phyloP scores from a whole-genome alignment of 2,797 vertebrate species.

The Hyperoplus lanceolatus region DNA sequence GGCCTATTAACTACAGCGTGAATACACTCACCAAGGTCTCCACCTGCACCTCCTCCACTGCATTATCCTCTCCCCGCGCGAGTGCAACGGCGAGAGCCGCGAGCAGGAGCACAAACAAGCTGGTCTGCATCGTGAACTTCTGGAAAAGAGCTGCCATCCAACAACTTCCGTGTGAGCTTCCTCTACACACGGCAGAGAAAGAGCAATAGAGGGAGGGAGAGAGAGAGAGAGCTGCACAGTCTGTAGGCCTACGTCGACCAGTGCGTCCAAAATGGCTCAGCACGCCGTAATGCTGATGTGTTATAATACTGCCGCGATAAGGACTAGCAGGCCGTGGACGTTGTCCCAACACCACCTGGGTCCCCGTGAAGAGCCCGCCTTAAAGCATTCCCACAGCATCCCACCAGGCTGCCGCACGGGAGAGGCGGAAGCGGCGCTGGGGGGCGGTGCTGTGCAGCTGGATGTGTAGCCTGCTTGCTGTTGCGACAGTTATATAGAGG shows the following conservation, averaged over 20 bases:
- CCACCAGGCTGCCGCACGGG: conserved; percentile 66
- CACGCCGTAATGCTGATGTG: conserved; percentile 83
- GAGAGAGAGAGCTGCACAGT: conserved; percentile 26
- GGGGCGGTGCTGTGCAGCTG: conserved; percentile 52
- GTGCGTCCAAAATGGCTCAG: conserved; percentile 57
- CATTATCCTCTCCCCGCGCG: conserved; percentile 63
- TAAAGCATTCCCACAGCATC: conserved; percentile 82
- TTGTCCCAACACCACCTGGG: conserved; percentile 84
- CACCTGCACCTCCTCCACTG: conserved; percentile 79
- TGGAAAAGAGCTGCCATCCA: conserved; percentile 46
- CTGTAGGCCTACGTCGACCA: not conserved
- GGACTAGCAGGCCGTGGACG: conserved; percentile 65
- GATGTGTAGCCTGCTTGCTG: no score
- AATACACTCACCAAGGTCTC: conserved; percentile 84
- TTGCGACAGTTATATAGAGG: not conserved
- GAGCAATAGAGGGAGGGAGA: not conserved
- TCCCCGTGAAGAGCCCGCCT: conserved; percentile 79
- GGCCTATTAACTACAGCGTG: not conserved
- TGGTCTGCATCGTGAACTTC: conserved; percentile 77
- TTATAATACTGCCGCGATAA: conserved; percentile 79
- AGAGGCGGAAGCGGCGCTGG: conserved; percentile 58
- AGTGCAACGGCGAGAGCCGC: conserved; percentile 65
- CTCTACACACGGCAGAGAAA: not conserved
- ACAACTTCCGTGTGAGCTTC: conserved; percentile 68
- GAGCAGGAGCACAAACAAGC: conserved; percentile 67